Evolutionary conservation across 2,888 invertebrate species (phyloP).

Genomic region (Zootermopsis nevadensis): DNA sequence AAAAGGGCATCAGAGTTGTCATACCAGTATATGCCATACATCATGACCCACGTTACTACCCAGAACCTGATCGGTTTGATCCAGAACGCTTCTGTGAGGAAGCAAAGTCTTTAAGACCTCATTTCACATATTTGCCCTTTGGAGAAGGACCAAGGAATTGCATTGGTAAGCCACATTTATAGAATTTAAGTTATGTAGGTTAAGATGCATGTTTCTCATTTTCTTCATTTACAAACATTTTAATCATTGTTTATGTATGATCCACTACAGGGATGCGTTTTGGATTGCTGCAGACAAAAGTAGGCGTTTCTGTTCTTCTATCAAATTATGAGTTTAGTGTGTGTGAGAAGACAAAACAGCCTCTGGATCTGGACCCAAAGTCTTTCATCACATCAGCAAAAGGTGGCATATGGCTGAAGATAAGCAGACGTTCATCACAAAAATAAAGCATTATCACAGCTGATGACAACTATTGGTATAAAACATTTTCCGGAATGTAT

Average conservation of each 20-base stretch:
- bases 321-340: constrained; percentile 36
- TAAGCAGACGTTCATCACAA: background rate
- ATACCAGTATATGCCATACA: constrained; percentile 34
- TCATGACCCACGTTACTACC: constrained; percentile 33
- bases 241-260: background rate
- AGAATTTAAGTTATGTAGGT: background rate
- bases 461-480: background rate
- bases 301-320: constrained; percentile 35
- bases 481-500: background rate
- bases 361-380: constrained; percentile 42
- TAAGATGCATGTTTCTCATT: too few relatives aligned
- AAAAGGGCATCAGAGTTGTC: constrained; percentile 2
- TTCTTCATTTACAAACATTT: background rate
- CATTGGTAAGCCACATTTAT: constrained; percentile 18
- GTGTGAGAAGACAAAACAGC: constrained; percentile 30
- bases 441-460: background rate
- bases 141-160: constrained; percentile 40
- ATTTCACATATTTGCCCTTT: constrained; percentile 24
- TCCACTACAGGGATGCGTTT: constrained; percentile 42
- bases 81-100: constrained; percentile 31
- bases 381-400: constrained; percentile 43
- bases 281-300: constrained; percentile 44
- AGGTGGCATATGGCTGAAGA: constrained; percentile 42
- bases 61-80: constrained; percentile 26
- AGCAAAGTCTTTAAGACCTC: constrained; percentile 4